Evolutionary conservation across 1,140 invertebrate genomes (phyloP).

Genomic region (Drosophila aff.): DNA sequence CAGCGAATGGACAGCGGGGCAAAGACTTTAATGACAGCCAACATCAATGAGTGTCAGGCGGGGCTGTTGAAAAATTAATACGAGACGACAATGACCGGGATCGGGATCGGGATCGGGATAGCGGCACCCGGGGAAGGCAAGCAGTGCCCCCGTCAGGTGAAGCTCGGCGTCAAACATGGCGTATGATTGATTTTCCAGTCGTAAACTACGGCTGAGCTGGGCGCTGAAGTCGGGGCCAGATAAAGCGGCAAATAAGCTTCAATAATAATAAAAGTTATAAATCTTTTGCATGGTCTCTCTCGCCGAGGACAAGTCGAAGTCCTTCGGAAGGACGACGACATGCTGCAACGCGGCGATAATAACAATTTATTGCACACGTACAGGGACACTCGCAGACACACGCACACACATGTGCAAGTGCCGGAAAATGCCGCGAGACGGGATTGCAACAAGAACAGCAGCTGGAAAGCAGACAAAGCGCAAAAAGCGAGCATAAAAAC

Average conservation of each 20-base stretch:
- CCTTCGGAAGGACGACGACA: conserved; percentile 62
- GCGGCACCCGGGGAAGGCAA: background rate
- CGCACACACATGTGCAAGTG: conserved; percentile 59
- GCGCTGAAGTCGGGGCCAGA: conserved; percentile 56
- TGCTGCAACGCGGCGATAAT: conserved; percentile 83
- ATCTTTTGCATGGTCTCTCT: conserved; percentile 68
- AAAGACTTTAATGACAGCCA: conserved; percentile 56
- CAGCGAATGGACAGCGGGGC: conserved; percentile 54
- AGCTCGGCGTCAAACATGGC: conserved; percentile 64
- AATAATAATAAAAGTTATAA: conserved; percentile 85
- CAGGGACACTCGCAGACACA: conserved; percentile 34
- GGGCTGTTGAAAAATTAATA: conserved; percentile 74
- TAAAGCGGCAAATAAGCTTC: conserved; percentile 79
- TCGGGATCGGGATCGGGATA: background rate
- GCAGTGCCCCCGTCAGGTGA: conserved; percentile 34
- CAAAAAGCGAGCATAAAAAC: conserved; percentile 65
- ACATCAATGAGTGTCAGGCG: conserved; percentile 74
- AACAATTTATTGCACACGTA: conserved; percentile 84
- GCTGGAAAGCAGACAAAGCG: conserved; percentile 37
- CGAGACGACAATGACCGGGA: conserved; percentile 42
- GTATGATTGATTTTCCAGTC: conserved; percentile 81
- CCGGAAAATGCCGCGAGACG: conserved; percentile 78
- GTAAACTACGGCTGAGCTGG: conserved; percentile 59
- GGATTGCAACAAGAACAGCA: conserved; percentile 59
- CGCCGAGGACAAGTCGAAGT: conserved; percentile 42